These are phyloP conservation scores for Ascidia mentula DNA, from an alignment of 23 tunicate species.

Conservation along the genomic window DNA sequence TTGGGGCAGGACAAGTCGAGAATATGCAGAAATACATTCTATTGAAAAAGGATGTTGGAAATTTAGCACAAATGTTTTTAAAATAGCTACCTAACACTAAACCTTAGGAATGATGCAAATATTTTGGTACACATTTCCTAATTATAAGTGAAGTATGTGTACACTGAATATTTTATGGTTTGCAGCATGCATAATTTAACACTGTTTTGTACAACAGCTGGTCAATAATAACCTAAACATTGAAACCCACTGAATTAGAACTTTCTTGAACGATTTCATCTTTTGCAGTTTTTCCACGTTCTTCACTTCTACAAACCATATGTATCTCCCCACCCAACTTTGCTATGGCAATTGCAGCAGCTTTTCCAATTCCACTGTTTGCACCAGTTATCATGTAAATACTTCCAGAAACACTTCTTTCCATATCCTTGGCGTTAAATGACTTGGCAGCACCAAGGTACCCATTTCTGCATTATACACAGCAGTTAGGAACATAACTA, in stretches of 20 bases:
- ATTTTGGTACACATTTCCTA: too few species aligned
- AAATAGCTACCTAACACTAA: too few species aligned
- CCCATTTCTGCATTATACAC: constrained; percentile 62
- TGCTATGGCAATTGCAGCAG: constrained; percentile 69
- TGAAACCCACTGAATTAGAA: constrained; percentile 19
- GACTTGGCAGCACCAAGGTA: constrained; percentile 63
- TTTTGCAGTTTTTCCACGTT: constrained; percentile 71
- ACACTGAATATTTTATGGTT: too few species aligned
- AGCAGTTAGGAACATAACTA: too few species aligned
- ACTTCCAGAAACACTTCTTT: constrained; percentile 33
- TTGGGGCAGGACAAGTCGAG: constrained; percentile 68
- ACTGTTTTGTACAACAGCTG: too few species aligned
- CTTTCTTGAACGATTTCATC: constrained; percentile 72
- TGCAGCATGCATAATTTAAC: too few species aligned
- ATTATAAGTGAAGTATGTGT: too few species aligned
- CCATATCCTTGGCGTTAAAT: constrained; percentile 51
- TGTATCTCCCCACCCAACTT: constrained; percentile 79
- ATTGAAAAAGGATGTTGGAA: too few species aligned
- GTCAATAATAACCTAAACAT: neutral
- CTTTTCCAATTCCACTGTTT: constrained; percentile 90
- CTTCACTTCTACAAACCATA: constrained; percentile 78
- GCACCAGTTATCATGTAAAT: constrained; percentile 83
- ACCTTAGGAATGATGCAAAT: too few species aligned
- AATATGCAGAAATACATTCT: constrained; percentile 78
- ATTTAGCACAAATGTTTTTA: too few species aligned